Base-by-base conservation (phyloP, 2,797 vertebrate species). In the Ctenosaura bakeri region DNA sequence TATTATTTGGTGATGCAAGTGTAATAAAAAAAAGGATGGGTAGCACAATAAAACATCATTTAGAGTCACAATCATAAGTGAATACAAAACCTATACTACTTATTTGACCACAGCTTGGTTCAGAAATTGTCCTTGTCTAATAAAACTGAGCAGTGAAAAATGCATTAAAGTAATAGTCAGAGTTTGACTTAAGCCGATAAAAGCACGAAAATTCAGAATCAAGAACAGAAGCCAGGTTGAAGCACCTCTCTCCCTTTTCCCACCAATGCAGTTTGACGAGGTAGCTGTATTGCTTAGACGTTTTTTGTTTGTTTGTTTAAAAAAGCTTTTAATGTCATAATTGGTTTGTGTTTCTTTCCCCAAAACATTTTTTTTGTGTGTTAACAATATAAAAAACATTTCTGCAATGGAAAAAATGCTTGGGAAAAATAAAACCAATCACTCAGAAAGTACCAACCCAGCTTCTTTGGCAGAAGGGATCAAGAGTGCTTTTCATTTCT, bases 81-180 rank as follows among this genome's bases (percentile, higher is more conserved):
- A 93, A 86, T 88, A 86, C 90, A 91, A 95, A 95, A 90, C 22
- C 0, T 78, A 91, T 89, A 90, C 69, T 93, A 82, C 79, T 94
- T 91, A 90, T 76, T 91, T 91, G 94, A 88, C 4, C 77, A 90
- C 38, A 92, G 7, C 88, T 94, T 93, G 90, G 77, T 90, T 88
- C 90, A 94, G 77, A 93, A 91, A 77, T 91, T 85, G 91, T 35
- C 50, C 88, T 94, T 93, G 52, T 78, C 88, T 20, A 56, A 77
- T 90, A 93, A 94, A 94, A 91, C 18, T 66, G 73, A 89, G 95
- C 24, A 92, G 83, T 56, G 78, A 94, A 94, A 93, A 93, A 73
- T 52, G 64, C 3, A 50, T 84, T 88, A 66, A 42, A 22, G 26
- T 81, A 94, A 92, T 69, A 22, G 87, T 73, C 87, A 93, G 81